phyloP scores from a whole-genome alignment of 1,140 invertebrate species.

The Heliconius congener region DNA sequence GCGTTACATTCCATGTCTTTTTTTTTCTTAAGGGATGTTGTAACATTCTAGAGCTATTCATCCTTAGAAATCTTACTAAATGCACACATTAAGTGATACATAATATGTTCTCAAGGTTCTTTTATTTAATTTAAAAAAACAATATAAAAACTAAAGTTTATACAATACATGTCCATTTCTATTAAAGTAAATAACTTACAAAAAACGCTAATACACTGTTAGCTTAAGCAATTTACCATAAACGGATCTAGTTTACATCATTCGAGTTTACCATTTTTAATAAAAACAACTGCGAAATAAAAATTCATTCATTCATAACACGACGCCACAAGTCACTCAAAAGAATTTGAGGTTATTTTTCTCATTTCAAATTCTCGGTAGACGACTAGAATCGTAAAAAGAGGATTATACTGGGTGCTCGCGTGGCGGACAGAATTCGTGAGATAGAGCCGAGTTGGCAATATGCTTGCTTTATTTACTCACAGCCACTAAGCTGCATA shows the following conservation, averaged over 20 bases:
- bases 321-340: constrained; percentile 62
- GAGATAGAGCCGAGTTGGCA: constrained; percentile 71
- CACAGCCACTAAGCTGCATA: constrained; percentile 77
- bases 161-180: neutral
- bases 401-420: constrained; percentile 73
- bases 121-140: no score
- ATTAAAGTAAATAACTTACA: neutral
- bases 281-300: constrained; percentile 44
- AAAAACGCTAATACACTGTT: constrained; percentile 20
- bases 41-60: no score
- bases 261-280: constrained; percentile 37
- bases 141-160: neutral
- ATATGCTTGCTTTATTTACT: constrained; percentile 76
- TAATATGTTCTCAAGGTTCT: no score
- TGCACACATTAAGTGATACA: no score
- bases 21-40: no score
- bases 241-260: constrained; percentile 41
- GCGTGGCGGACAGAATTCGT: constrained; percentile 71
- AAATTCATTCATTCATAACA: constrained; percentile 61
- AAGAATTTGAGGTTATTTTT: constrained; percentile 75
- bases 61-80: no score
- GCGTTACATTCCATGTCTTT: no score
- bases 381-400: constrained; percentile 78
- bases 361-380: constrained; percentile 76
- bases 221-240: constrained; percentile 42